Base-by-base conservation (phyloP, 2,797 vertebrate genomes). In the Acestrorhynchus altus region DNA sequence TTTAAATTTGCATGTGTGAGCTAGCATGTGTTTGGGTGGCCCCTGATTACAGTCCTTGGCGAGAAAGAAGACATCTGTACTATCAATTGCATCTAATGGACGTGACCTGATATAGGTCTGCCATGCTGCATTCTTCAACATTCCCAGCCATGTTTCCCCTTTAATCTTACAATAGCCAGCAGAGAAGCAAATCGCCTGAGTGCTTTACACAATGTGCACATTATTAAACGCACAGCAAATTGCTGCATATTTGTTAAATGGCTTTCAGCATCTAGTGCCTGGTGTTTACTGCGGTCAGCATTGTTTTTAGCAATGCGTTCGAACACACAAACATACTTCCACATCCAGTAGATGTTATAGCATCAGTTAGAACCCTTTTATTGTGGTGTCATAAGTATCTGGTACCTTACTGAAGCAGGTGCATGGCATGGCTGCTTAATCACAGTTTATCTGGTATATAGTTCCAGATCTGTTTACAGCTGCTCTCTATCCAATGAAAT, bases 231-330 rank as follows among this genome's bases (percentile, higher is more conserved):
- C 65, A 46, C 44, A 13, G 51, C 6, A 54, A 70, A 75, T 56
- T 46, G 35, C 49, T 67, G 66, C 47, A 68, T 56, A 68, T 71
- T 67, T 79, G 42, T 56, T 40, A 78, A 78, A 78, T 66, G 52
- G 51, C 51, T 73, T 44, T 63, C 54, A 35, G 60, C 20, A 24
- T 56, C 60, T 28, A 60, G 44, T 22, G 54, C 28, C 31, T 49
- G 20, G 28, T 18, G n/a, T 57, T 56, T 42, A 57, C 28, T 8
- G 42, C 60, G 26, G 64, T 64, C 61, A 42, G 16, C 59, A 61
- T 4, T 16, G 8, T 16, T 15, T n/a, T n/a, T n/a, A n/a, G 12
- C 64, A 49, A 31, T 51, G 46, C 46, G 5, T 68, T 51, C 40
- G 22, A 49, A 42, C 28, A 57, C 39, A 57, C 52, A 60, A 35